Percentiles rank a stretch among this genome's conserved stretches.
These are phyloP conservation scores for Tachystola acroxantha DNA, from an alignment of 2,888 invertebrate genomes.

Conservation along the genomic window DNA sequence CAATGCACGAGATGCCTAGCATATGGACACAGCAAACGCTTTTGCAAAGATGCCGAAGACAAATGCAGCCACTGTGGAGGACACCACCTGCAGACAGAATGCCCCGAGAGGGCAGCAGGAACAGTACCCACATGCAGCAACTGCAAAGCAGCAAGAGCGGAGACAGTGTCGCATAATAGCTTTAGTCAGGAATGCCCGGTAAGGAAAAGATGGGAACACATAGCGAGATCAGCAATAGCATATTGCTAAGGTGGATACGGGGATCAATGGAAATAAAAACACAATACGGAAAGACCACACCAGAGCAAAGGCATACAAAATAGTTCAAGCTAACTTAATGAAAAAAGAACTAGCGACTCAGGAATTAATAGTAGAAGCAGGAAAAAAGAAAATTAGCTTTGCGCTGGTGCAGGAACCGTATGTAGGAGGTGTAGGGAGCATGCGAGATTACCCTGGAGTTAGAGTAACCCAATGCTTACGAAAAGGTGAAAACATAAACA, in stretches of 20 bases:
- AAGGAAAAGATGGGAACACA: too few relatives aligned
- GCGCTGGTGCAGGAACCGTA: background rate
- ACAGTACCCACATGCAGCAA: slow-evolving; percentile 3
- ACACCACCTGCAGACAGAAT: slow-evolving; percentile 1
- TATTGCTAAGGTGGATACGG: too few relatives aligned
- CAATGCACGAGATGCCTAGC: slow-evolving; percentile 10
- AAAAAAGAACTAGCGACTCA: background rate
- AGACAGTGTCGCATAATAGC: too few relatives aligned
- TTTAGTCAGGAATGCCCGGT: too few relatives aligned
- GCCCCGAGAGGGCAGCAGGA: background rate
- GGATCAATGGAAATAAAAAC: too few relatives aligned
- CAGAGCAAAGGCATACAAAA: too few relatives aligned
- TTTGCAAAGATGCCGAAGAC: too few relatives aligned
- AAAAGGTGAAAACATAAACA: background rate
- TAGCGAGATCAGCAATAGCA: too few relatives aligned
- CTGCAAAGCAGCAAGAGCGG: slow-evolving; percentile 7
- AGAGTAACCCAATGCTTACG: background rate
- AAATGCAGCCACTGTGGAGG: slow-evolving; percentile 12
- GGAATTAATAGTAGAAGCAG: background rate
- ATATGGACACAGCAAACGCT: slow-evolving; percentile 1
- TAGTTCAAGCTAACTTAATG: slow-evolving; percentile 3
- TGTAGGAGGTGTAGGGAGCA: background rate
- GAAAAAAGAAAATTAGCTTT: background rate
- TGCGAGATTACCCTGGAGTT: background rate
- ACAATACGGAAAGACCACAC: too few relatives aligned